Base-by-base conservation (phyloP, 2,797 vertebrate species). In the Astyanax mexicanus region DNA sequence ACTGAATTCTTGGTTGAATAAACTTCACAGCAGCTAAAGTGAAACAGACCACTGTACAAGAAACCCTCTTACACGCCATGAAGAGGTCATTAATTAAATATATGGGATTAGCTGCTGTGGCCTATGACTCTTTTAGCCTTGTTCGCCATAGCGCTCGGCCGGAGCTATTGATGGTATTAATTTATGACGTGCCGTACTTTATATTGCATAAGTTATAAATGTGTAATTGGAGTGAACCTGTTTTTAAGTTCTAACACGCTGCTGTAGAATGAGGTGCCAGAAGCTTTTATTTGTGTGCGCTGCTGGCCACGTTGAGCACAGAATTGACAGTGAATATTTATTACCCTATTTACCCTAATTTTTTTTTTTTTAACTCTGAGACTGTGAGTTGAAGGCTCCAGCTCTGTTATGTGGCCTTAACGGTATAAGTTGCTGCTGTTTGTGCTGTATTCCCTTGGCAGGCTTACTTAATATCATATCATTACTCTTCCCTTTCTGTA, bases 381-480 rank as follows among this genome's bases (percentile, higher is more conserved):
- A 8, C n/a, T 19, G 2, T 35, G 15, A 58, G 29, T 19, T 58
- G 7, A 35, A 12, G 29, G 29, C 32, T 35, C 27, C 29, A 13
- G 54, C 27, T 57, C 25, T 6, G 27, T 27, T 38, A 17, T 29
- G 40, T 74, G 57, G 42, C 40, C 32, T 65, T 79, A 37, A 45
- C n/a, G 13, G 51, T 57, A 44, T 52, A 62, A 3, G 27, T 71
- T 65, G 13, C 9, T 52, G 51, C 51, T 55, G 11, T 55, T 32
- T 66, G 38, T 55, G 17, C 21, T 73, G 49, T 37, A 38, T 42
- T 74, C 72, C 37, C 68, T 6, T 68, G 68, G 55, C 21, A 60
- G 70, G 51, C 12, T 35, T 42, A 37, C 61, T 44, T 75, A 60
- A 32, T 35, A 49, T 67, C 49, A 32, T 58, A 38, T 67, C 73